phyloP scores from a whole-genome alignment of 1,140 invertebrate species.

The Drosophila carrolli region DNA sequence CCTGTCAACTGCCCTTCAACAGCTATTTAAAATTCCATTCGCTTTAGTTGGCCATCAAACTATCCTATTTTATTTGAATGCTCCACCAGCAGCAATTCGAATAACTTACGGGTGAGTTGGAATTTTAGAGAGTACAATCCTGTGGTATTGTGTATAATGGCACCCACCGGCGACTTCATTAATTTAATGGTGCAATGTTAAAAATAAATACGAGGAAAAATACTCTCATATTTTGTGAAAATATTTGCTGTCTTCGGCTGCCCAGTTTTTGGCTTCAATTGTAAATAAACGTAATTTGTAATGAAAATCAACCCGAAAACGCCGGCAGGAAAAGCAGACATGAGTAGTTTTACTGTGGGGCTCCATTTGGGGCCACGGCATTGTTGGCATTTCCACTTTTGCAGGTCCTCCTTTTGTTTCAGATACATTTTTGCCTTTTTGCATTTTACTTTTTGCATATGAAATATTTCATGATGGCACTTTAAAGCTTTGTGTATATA shows the following conservation, averaged over 20 bases:
- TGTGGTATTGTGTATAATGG: background rate
- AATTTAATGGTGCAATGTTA: constrained; percentile 1
- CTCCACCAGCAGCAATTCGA: background rate
- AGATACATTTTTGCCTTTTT: constrained; percentile 7
- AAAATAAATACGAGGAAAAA: constrained; percentile 22
- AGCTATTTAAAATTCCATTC: constrained; percentile 61
- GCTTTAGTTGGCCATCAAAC: constrained; percentile 40
- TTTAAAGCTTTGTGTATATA: constrained; percentile 65
- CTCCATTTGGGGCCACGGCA: constrained; percentile 26
- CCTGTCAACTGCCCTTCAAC: constrained; percentile 42
- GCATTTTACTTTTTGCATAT: constrained; percentile 42
- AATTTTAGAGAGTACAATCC: background rate
- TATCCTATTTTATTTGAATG: constrained; percentile 12
- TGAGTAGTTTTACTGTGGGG: constrained; percentile 30
- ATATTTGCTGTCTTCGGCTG: constrained; percentile 38
- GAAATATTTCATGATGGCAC: constrained; percentile 77
- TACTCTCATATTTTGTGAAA: constrained; percentile 26
- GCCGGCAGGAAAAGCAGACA: constrained; percentile 9
- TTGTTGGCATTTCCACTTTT: constrained; percentile 52
- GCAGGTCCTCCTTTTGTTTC: constrained; percentile 10
- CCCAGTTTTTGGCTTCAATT: constrained; percentile 52
- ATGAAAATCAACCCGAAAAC: constrained; percentile 61
- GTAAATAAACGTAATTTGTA: constrained; percentile 76
- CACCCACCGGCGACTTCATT: constrained; percentile 19
- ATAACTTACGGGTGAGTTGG: background rate